Evolutionary conservation across 2,797 vertebrate species (phyloP), one percentile per base, ranked within the genome.

Genomic region (Sebastiscus tertius): DNA sequence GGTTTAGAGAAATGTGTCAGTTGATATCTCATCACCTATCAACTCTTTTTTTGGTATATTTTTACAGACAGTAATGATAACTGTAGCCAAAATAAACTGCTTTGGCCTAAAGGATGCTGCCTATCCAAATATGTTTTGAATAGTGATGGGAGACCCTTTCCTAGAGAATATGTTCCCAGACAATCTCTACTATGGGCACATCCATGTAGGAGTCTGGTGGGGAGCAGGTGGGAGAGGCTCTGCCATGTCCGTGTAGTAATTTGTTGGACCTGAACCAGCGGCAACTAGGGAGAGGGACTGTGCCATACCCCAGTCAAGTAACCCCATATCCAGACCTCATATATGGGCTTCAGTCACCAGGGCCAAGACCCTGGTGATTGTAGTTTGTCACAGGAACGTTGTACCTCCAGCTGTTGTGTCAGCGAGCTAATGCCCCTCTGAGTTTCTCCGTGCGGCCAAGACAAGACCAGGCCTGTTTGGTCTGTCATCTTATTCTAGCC

Each of bases 201-300:
- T 72, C 46, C n/a, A 18, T 85, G 36, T 42, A 31, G 46, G 49
- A 74, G 33, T 55, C 36, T 72, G 64, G 42, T 83, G 60, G 85
- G 84, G 63, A 89, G 80, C 90, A 93, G 89, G 85, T 90, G 90
- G 85, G 69, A 69, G 54, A 81, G 65, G 14, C 72, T 79, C 46
- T 84, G 60, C 79, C 61, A 34, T 88, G 72, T 87, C 72, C 16
- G 8, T 63, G 70, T 72, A 33, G 75, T 88, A 82, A 91, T 86
- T 83, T 84, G 77, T 76, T 87, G 78, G 83, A 89, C 69, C 76
- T 60, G 78, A 80, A 87, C 71, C 81, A 81, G 72, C 67, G 61
- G 49, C 11, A 6, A 58, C 72, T 55, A 67, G 67, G 62, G 34
- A 63, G 72, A 61, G 20, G 39, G 55, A 63, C 63, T 61, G 75